Evolutionary conservation across 2,888 invertebrate genomes (phyloP).

Genomic region (Chloroclystis v-ata): DNA sequence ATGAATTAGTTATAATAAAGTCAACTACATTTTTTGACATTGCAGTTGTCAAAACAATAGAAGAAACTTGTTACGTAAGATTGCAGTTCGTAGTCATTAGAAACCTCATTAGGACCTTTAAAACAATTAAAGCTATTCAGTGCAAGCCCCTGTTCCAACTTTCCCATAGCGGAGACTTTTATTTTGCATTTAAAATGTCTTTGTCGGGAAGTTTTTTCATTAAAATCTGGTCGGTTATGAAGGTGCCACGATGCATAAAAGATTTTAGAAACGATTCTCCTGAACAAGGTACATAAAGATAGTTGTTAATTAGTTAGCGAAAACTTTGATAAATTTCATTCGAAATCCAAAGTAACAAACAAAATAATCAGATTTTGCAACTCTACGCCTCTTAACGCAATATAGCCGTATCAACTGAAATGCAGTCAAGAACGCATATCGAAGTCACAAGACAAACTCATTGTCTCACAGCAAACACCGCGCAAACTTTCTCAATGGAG

Average conservation of each 20-base stretch:
- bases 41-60: neutral
- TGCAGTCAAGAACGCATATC: conserved; percentile 47
- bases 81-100: conserved; percentile 11
- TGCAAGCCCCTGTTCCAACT: conserved; percentile 27
- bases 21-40: neutral
- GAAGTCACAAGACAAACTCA: conserved; percentile 62
- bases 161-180: conserved; percentile 29
- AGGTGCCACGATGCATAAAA: conserved; percentile 51
- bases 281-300: neutral
- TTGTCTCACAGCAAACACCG: conserved; percentile 53
- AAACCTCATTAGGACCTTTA: conserved; percentile 23
- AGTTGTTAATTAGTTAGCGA: neutral
- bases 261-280: conserved; percentile 36
- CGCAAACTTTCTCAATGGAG: conserved; percentile 57
- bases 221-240: conserved; percentile 51
- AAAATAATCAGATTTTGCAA: neutral
- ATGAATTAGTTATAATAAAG: too few species aligned
- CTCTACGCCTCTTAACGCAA: neutral
- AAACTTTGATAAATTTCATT: neutral
- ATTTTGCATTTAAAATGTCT: conserved; percentile 58
- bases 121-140: conserved; percentile 37
- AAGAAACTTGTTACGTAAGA: neutral
- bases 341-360: neutral
- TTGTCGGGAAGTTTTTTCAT: conserved; percentile 56
- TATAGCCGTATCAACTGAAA: conserved; percentile 18